These are phyloP conservation scores for Aradus depressus DNA, from an alignment of 2,888 invertebrate species.

Conservation along the genomic window DNA sequence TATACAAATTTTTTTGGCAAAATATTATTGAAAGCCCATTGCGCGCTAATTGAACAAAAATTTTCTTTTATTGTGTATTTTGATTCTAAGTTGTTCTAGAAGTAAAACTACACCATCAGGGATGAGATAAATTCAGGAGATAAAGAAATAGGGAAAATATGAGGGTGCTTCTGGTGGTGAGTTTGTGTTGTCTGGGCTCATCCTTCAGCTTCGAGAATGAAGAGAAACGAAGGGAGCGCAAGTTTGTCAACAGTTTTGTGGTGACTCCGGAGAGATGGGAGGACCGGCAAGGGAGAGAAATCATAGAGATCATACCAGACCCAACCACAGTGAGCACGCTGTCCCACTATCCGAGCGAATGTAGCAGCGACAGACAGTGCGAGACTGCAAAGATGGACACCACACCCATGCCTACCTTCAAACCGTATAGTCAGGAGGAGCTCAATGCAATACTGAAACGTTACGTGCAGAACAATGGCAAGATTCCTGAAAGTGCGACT, in stretches of 20 bases:
- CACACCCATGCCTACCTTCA: constrained; percentile 38
- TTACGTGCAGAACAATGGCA: constrained; percentile 28
- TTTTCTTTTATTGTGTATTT: no score
- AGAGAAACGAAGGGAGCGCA: constrained; percentile 1
- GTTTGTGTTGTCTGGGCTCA: constrained; percentile 3
- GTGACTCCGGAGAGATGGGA: constrained; percentile 9
- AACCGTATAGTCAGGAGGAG: constrained; percentile 40
- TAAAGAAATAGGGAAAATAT: no score
- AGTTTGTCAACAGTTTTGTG: constrained; percentile 10
- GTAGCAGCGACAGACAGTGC: constrained; percentile 22
- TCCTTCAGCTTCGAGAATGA: not conserved
- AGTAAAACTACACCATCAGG: not conserved
- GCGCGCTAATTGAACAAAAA: no score
- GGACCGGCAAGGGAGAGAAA: constrained; percentile 15
- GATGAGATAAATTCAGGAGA: constrained; percentile 10
- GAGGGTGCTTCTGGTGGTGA: constrained; percentile 8
- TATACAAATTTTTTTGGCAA: no score
- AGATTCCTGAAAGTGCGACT: constrained; percentile 25
- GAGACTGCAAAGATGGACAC: constrained; percentile 16
- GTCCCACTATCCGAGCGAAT: constrained; percentile 24
- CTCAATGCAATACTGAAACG: constrained; percentile 30
- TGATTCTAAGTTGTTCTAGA: no score
- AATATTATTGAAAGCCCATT: no score
- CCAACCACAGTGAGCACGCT: constrained; percentile 23
- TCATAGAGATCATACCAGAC: constrained; percentile 23